phyloP scores from a whole-genome alignment of 92 coral and sea anemone species.

The Muricea muricata region DNA sequence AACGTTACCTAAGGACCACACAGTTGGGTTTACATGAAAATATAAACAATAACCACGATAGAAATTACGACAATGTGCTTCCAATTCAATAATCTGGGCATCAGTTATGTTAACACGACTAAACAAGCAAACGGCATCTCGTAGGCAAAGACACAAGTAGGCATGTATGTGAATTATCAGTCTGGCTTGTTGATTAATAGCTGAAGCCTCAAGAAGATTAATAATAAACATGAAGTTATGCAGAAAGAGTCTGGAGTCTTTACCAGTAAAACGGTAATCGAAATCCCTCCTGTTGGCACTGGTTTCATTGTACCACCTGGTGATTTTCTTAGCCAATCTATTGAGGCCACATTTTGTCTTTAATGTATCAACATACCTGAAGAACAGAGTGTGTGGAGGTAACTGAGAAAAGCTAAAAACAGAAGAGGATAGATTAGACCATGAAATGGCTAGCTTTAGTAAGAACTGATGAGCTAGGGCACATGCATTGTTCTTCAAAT shows the following conservation, averaged over 20 bases:
- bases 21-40: not conserved
- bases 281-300: not conserved
- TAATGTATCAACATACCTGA: not conserved
- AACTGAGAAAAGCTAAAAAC: not conserved
- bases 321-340: constrained; percentile 28
- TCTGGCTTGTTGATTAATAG: not conserved
- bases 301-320: not conserved
- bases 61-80: not conserved
- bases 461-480: constrained; percentile 27
- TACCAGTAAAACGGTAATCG: constrained; percentile 5
- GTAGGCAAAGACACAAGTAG: not conserved
- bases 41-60: not conserved
- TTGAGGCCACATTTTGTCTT: not conserved
- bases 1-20: not conserved
- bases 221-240: constrained; percentile 23
- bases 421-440: not conserved
- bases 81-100: not conserved
- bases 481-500: constrained; percentile 56
- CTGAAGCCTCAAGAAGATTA: not conserved
- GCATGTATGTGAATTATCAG: not conserved
- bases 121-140: not conserved
- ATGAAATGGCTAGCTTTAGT: not conserved
- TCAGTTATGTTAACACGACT: not conserved
- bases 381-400: not conserved
- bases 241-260: constrained; percentile 20